A percentile compares a stretch with the other conserved stretches of the same genome.
Conservation (phyloP, 1,140 invertebrate species). For the Piezodorus guildinii region DNA sequence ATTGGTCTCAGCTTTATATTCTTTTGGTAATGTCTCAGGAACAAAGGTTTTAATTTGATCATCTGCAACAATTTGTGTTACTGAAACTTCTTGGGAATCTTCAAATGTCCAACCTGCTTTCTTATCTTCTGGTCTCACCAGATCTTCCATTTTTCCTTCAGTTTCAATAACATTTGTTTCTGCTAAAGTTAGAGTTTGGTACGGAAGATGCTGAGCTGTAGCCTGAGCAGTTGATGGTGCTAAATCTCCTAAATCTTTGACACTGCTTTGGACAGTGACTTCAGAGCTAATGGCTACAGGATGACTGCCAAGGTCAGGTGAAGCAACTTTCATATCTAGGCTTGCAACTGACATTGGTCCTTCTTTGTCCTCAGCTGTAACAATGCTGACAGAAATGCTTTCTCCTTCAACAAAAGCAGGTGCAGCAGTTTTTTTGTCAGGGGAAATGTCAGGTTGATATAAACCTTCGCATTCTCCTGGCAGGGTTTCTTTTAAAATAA, state of each 20-base stretch:
- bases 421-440: slow-evolving; percentile 35
- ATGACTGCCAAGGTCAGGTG: slow-evolving; percentile 22
- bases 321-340: slow-evolving; percentile 26
- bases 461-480: slow-evolving; percentile 40
- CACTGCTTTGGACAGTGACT: slow-evolving; percentile 31
- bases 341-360: slow-evolving; percentile 21
- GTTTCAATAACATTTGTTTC: slow-evolving; percentile 29
- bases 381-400: slow-evolving; percentile 33
- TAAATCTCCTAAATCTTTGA: slow-evolving; percentile 30
- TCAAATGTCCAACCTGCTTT: slow-evolving; percentile 29
- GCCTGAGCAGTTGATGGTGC: slow-evolving; percentile 30
- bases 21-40: slow-evolving; percentile 19
- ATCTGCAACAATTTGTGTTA: slow-evolving; percentile 29
- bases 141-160: slow-evolving; percentile 26
- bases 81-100: slow-evolving; percentile 27
- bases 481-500: slow-evolving; percentile 39
- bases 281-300: slow-evolving; percentile 32
- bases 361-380: slow-evolving; percentile 31
- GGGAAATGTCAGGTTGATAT: slow-evolving; percentile 32
- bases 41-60: slow-evolving; percentile 23
- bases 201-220: slow-evolving; percentile 32
- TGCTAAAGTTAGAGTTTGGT: slow-evolving; percentile 32
- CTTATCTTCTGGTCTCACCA: slow-evolving; percentile 25
- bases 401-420: slow-evolving; percentile 34
- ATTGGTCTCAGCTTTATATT: slow-evolving; percentile 34